Evolutionary conservation across 2,888 invertebrate genomes (phyloP).

Genomic region (Parochlus steinenii): DNA sequence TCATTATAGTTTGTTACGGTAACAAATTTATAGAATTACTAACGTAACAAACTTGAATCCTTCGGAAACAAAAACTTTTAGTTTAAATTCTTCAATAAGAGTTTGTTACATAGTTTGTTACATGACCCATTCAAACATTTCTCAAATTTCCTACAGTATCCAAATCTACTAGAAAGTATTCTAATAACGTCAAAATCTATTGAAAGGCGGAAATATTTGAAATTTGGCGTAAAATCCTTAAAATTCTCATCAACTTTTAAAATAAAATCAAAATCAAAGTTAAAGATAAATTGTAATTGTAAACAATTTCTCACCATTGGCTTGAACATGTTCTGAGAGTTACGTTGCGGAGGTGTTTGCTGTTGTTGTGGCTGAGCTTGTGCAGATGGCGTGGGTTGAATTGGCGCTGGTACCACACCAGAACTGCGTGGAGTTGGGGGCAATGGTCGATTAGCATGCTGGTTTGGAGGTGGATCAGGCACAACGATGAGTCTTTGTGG

Average conservation of each 20-base stretch:
- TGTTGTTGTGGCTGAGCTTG: conserved; percentile 27
- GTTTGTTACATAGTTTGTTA: too few species aligned
- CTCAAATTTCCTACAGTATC: too few species aligned
- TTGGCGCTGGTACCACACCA: conserved; percentile 34
- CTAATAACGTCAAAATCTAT: too few species aligned
- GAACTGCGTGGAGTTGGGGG: conserved; percentile 66
- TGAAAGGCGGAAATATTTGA: too few species aligned
- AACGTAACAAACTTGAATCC: too few species aligned
- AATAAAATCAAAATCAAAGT: conserved; percentile 9
- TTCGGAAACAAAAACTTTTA: too few species aligned
- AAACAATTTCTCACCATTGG: conserved; percentile 59
- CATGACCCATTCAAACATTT: too few species aligned
- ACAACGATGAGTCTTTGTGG: conserved; percentile 85
- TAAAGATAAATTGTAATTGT: background rate
- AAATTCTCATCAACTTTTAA: conserved; percentile 5
- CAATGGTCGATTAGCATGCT: conserved; percentile 47
- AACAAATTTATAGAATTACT: too few species aligned
- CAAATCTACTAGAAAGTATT: too few species aligned
- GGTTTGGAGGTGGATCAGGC: conserved; percentile 69
- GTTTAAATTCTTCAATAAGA: too few species aligned
- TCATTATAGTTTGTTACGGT: too few species aligned
- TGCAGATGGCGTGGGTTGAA: conserved; percentile 19
- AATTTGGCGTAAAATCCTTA: background rate
- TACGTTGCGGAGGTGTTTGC: conserved; percentile 50
- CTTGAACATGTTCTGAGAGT: conserved; percentile 72